Conservation (phyloP, 2,113 vertebrate genomes). For the Psittacara wagleri region DNA sequence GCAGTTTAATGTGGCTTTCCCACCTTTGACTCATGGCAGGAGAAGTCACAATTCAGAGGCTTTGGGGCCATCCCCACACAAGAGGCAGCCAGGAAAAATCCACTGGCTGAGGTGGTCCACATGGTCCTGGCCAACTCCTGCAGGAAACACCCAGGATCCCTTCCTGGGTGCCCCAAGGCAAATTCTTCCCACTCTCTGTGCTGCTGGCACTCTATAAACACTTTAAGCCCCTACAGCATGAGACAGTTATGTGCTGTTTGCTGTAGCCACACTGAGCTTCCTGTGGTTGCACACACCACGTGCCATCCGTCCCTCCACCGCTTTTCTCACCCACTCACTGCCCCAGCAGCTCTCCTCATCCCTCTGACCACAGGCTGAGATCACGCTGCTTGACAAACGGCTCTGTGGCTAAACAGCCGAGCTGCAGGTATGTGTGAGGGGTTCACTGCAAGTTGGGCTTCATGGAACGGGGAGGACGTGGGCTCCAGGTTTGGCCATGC, state of each 20-base stretch:
- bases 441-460: rapidly evolving
- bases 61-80: background rate
- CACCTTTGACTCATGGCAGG: background rate
- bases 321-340: background rate
- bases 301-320: background rate
- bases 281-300: rapidly evolving
- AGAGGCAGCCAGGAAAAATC: background rate
- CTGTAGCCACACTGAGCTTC: background rate
- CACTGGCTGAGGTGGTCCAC: background rate
- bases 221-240: background rate
- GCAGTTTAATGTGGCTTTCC: background rate
- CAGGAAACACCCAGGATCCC: background rate
- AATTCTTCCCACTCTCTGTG: rapidly evolving
- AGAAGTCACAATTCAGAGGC: background rate
- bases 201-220: background rate
- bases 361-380: background rate
- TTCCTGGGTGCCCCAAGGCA: background rate
- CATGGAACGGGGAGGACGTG: rapidly evolving
- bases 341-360: background rate
- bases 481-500: background rate
- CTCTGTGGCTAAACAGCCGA: background rate
- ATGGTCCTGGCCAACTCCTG: background rate
- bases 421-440: rapidly evolving
- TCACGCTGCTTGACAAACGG: rapidly evolving
- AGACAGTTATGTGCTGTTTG: background rate